A percentile compares a stretch with the other conserved stretches of the same genome.
These are phyloP conservation scores for Siniperca obscura DNA, from an alignment of 2,797 vertebrate genomes.

Conservation along the genomic window DNA sequence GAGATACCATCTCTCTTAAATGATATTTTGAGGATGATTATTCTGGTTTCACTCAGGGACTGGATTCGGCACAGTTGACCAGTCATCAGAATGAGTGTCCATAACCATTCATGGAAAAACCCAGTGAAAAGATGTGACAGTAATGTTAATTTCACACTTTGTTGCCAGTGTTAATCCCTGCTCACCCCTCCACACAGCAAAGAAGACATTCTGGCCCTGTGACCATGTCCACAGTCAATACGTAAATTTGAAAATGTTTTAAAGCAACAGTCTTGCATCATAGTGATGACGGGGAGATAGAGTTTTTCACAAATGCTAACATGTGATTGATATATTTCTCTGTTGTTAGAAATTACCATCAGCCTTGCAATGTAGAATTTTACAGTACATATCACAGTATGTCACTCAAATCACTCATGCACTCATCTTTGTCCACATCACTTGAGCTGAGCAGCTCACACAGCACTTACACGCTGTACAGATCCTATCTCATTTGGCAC, in stretches of 20 bases:
- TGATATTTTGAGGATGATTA: not conserved
- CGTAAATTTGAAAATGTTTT: not conserved
- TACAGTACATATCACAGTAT: not conserved
- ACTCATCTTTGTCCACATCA: not conserved
- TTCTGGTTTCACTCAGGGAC: not conserved
- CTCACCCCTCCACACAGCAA: not conserved
- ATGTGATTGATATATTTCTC: not conserved
- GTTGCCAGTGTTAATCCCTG: constrained; percentile 19
- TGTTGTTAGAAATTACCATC: not conserved
- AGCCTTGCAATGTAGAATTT: not conserved
- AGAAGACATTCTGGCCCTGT: not conserved
- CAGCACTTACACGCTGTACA: not conserved
- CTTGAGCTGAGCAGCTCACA: not conserved
- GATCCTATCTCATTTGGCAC: not conserved
- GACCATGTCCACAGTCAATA: not conserved
- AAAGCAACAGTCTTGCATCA: not conserved
- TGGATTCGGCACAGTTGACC: constrained; percentile 24
- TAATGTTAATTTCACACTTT: constrained; percentile 37
- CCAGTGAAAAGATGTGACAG: constrained; percentile 9
- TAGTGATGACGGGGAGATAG: no score
- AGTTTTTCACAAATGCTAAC: not conserved
- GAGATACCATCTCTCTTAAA: not conserved
- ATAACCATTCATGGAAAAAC: constrained; percentile 26
- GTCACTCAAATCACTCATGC: not conserved
- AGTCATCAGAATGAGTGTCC: not conserved